Base-by-base conservation (phyloP, 2,113 vertebrate species). In the Eublepharis macularius region DNA sequence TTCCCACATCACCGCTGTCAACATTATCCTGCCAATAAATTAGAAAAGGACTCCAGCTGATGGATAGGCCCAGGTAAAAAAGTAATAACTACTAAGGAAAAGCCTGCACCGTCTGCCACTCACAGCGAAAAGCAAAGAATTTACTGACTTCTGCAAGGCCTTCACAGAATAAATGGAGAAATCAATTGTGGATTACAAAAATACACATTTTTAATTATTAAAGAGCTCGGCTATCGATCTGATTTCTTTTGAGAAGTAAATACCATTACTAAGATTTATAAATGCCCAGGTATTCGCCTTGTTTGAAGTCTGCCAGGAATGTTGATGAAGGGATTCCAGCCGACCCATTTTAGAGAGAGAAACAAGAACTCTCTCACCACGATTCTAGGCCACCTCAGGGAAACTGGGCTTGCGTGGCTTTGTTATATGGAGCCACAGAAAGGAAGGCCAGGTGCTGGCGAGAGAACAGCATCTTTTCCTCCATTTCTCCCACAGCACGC, bases 161-260 rank as follows among this genome's bases (percentile, higher is more conserved):
- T 69, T 82, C 68, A 63, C 39, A 82, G 86, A 90, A 89, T 84
- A 91, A 93, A 93, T 87, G 90, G 92, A 89, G 84, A 93, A 91
- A 94, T 95, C 93, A 77, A 88, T 92, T 91, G 90, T 76, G 88
- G 90, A 94, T 95, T 89, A 93, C 93, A 95, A 92, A 96, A 96
- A 95, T 86, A 94, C 92, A 95, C 92, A 91, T 94, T 95, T 95
- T 96, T 96, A 96, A 97, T 97, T 94, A 97, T 96, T 96, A 94
- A 96, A 90, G 91, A 94, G 91, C 90, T 84, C 74, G 41, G 17
- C 17, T 90, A 95, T 95, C 75, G 95, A 96, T 94, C 93, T 70
- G 89, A 79, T 91, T 85, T 85, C 43, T 92, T 90, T 70, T 24
- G 24, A 95, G 90, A 94, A 92, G 93, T 95, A 94, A 96, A 95